A percentile compares a stretch with the other conserved stretches of the same genome.
Conservation (phyloP, 2,797 vertebrate genomes). For the Lepilemur ruficaudatus region DNA sequence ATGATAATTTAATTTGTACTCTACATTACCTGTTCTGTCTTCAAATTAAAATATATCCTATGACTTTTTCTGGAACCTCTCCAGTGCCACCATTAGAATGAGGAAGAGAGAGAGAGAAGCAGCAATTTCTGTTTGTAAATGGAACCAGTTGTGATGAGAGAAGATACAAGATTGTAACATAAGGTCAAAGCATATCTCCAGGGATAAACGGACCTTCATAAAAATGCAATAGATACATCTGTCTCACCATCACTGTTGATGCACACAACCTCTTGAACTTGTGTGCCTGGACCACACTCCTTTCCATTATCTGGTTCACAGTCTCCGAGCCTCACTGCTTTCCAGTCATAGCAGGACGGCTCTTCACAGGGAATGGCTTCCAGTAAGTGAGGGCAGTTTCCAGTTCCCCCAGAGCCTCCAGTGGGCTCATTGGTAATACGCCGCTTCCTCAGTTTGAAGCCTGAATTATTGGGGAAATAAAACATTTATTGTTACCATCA, state of each 20-base stretch:
- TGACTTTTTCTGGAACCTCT: neutral
- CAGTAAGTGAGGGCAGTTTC: slow-evolving; percentile 94
- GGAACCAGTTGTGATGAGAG: neutral
- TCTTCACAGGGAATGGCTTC: slow-evolving; percentile 97
- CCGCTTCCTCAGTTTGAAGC: slow-evolving; percentile 94
- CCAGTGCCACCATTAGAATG: neutral
- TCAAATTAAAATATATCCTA: neutral
- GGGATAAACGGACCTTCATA: neutral
- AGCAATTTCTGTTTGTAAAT: neutral
- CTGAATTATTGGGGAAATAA: slow-evolving; percentile 81
- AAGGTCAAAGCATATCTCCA: neutral
- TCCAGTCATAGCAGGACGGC: slow-evolving; percentile 94
- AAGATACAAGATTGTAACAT: neutral
- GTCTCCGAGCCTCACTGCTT: slow-evolving; percentile 86
- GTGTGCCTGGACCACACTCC: slow-evolving; percentile 91
- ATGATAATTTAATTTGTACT: neutral
- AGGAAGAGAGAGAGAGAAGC: neutral
- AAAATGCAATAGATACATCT: neutral
- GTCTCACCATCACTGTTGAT: slow-evolving; percentile 92
- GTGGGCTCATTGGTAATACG: slow-evolving; percentile 91
- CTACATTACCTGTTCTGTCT: neutral
- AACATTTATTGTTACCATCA: neutral
- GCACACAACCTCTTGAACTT: slow-evolving; percentile 88
- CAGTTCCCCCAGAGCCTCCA: slow-evolving; percentile 85
- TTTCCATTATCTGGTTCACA: slow-evolving; percentile 90